phyloP scores from a whole-genome alignment of 2,888 invertebrate species.

The Himalopsyche anomala region DNA sequence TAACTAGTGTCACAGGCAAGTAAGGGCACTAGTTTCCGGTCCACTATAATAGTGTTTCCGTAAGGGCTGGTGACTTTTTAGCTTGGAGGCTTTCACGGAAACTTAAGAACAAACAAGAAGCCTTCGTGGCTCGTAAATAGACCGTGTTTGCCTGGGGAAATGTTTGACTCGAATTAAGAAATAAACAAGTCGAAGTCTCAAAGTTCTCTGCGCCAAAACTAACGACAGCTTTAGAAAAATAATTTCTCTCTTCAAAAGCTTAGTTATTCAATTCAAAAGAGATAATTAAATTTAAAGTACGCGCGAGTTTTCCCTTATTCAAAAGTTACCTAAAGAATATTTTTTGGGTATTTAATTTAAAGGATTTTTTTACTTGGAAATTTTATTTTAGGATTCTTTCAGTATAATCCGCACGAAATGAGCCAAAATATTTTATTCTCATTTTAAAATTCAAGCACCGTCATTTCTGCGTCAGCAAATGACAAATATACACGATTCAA shows the following conservation, averaged over 20 bases:
- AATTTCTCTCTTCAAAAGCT: not conserved
- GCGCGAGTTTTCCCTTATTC: not conserved
- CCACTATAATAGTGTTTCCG: slow-evolving; percentile 34
- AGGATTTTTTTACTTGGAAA: too few species aligned
- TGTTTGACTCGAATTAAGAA: slow-evolving; percentile 23
- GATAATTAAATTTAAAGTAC: not conserved
- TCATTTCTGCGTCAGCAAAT: too few species aligned
- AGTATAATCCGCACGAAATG: too few species aligned
- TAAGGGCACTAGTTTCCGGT: slow-evolving; percentile 3
- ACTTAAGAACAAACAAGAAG: slow-evolving; percentile 28
- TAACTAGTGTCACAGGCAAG: slow-evolving; percentile 24
- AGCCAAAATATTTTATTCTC: too few species aligned
- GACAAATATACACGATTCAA: too few species aligned
- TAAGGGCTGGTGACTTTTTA: slow-evolving; percentile 11
- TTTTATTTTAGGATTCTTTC: too few species aligned
- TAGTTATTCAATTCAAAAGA: not conserved
- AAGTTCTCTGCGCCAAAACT: slow-evolving; percentile 2
- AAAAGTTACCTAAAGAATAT: too few species aligned
- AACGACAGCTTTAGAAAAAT: not conserved
- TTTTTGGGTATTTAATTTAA: too few species aligned
- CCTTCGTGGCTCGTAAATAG: slow-evolving; percentile 28
- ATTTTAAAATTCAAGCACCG: too few species aligned
- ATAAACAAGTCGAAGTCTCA: slow-evolving; percentile 3
- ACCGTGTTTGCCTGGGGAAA: slow-evolving; percentile 10
- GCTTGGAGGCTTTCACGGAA: not conserved